Evolutionary conservation across 2,797 vertebrate genomes (phyloP).

Genomic region (Semotilus atromaculatus): DNA sequence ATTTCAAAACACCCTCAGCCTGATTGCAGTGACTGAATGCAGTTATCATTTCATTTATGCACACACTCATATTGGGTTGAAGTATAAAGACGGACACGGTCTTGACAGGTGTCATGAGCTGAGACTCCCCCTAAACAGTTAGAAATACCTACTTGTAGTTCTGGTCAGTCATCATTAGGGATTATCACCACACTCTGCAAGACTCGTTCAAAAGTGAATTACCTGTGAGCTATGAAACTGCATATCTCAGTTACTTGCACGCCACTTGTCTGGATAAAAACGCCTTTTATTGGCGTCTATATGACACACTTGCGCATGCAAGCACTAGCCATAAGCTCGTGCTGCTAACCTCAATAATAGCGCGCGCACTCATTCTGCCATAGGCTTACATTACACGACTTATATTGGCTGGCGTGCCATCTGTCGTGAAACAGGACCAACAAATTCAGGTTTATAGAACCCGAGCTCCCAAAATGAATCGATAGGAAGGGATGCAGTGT

Average conservation of each 20-base stretch:
- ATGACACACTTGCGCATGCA: conserved; percentile 19
- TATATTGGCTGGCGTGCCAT: conserved; percentile 20
- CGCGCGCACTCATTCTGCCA: neutral
- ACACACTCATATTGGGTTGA: too few relatives aligned
- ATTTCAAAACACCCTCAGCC: neutral
- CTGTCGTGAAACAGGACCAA: neutral
- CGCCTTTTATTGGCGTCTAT: conserved; percentile 25
- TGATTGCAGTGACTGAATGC: conserved; percentile 33
- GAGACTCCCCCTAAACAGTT: neutral
- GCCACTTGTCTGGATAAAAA: conserved; percentile 19
- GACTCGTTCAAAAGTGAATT: neutral
- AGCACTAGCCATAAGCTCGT: neutral
- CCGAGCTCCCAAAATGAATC: neutral
- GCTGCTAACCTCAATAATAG: conserved; percentile 14
- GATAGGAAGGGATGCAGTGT: neutral
- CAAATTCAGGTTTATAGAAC: neutral
- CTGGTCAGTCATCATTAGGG: neutral
- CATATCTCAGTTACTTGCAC: neutral
- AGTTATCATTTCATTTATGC: neutral
- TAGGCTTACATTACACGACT: neutral
- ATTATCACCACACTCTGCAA: neutral
- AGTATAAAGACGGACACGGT: neutral
- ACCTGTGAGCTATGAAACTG: neutral
- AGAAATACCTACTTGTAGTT: neutral
- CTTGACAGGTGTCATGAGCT: neutral